Base-by-base conservation (phyloP, 2,113 vertebrate genomes). In the Tamias sibiricus region DNA sequence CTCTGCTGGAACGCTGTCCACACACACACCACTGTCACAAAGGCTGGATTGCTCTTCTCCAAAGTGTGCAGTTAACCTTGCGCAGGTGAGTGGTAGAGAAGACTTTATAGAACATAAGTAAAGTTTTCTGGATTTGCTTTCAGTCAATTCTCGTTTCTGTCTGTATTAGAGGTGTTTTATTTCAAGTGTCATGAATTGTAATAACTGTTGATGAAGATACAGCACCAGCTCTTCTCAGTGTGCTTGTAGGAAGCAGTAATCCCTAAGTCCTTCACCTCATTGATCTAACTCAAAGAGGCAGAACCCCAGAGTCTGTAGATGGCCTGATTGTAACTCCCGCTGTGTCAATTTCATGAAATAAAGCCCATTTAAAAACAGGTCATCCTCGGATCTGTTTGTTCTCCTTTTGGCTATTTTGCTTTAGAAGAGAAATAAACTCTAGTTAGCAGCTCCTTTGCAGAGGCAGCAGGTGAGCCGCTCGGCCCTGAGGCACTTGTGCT, bases 1-100 rank as follows among this genome's bases (percentile, higher is more conserved):
- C 32, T 76, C 13, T 95, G 22, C 35, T 82, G 44, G 72, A 59
- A 82, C n/a, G 59, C 74, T 87, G 64, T 76, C 77, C 96, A 82
- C 37, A 90, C 57, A 79, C 4, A 90, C 57, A 79, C 4, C 57
- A 1, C 69, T 57, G 81, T 81, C 30, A 37, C 40, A 69, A 71
- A 93, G n/a, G 3, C 13, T 93, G 28, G 44, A 75, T 79, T 69
- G 64, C 24, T 85, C 96, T 90, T 68, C 42, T 64, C 22, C 74
- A 92, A 71, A 68, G 66, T 68, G 2, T n/a, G 64, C 71, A 94
- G 40, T 14, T 76, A 68, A 90, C 49, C 4, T 93, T 85, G 16
- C 72, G 8, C 74, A 93, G 42, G 35, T 66, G 35, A 95, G 64
- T 44, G 85, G 26, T 10, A 40, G 20, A 64, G 44, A 57, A 10